These are phyloP conservation scores for Drosophila guanche DNA, from an alignment of 1,140 invertebrate genomes.

Conservation along the genomic window DNA sequence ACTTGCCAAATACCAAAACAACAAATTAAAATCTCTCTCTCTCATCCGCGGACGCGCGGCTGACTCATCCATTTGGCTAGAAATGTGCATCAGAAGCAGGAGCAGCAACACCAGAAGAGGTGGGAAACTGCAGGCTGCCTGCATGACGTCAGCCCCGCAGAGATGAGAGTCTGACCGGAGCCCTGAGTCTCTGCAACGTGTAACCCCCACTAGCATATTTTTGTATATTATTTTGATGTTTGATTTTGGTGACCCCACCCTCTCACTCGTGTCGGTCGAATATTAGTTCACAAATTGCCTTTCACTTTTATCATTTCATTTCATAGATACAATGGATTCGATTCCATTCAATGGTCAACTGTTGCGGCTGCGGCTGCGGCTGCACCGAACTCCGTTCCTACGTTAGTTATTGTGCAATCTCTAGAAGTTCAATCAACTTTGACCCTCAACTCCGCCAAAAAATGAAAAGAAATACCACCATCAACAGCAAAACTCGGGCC, in stretches of 20 bases:
- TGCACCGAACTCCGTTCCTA: constrained; percentile 2
- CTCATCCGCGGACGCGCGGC: constrained; percentile 1
- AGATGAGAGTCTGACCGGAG: too few species aligned
- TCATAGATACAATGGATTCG: constrained; percentile 18
- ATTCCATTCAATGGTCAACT: constrained; percentile 2
- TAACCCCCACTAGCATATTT: too few species aligned
- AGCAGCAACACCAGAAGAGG: constrained; percentile 23
- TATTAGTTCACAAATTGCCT: constrained; percentile 43
- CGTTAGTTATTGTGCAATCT: constrained; percentile 12
- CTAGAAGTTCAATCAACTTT: constrained; percentile 9
- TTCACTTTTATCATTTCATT: constrained; percentile 42
- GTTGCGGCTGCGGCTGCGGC: neutral
- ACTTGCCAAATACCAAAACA: constrained; percentile 49
- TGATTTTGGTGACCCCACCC: too few species aligned
- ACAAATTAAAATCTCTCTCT: constrained; percentile 23
- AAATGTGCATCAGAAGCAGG: constrained; percentile 32
- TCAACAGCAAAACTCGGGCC: neutral
- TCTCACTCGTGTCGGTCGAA: too few species aligned
- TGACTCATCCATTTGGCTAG: constrained; percentile 27
- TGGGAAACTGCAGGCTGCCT: neutral
- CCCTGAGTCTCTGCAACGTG: too few species aligned
- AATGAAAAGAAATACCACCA: neutral
- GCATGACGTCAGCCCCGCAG: too few species aligned
- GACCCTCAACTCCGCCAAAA: neutral
- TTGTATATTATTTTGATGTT: too few species aligned